Base-by-base conservation (phyloP, 35 echinoderm and acorn worm species). In the Hemicentrotus pulcherrimus region DNA sequence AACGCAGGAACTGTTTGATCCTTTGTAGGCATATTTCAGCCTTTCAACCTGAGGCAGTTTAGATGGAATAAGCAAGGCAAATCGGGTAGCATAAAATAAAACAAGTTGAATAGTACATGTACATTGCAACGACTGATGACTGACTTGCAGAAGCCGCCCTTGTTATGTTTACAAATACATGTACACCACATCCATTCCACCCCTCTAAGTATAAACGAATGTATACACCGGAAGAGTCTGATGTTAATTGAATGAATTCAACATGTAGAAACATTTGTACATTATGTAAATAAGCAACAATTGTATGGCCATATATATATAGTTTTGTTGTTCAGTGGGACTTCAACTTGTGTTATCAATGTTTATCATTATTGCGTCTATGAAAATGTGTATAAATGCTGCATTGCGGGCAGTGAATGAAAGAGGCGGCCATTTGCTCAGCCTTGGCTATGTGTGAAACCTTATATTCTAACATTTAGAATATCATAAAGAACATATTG, bases 301-400 rank as follows among this genome's bases (percentile, higher is more conserved):
- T 90, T 90, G 88, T 90, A 90, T 90, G 88, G 46, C 88, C 88
- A 90, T 90, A 90, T 90, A 90, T 90, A 90, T 90, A 90, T 90
- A 90, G 88, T 90, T 90, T 90, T 90, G 88, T 90, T 90, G 88
- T 90, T 90, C 24, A 24, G 46, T 90, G 88, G 46, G 88, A 90
- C 88, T 90, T 90, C 88, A 90, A 90, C 19, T 90, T 90, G 46
- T 45, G 88, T 45, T 45, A 90, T 90, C 88, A 41, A 90, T 78
- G 65, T 78, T 78, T 78, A 78, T 78, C 65, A 78, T 78, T 78
- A 78, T n/a, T 78, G 65, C 65, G 24, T 78, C 19, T 78, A 78
- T 78, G 65, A 78, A 78, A 78, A 78, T 78, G 22, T 78, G 65
- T 78, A 90, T 90, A 90, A 90, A 90, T 90, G 88, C 88, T 90